Percentiles rank a stretch among this genome's conserved stretches.
phyloP scores from a whole-genome alignment of 2,113 vertebrate genomes.

The Phaethornis superciliosus region DNA sequence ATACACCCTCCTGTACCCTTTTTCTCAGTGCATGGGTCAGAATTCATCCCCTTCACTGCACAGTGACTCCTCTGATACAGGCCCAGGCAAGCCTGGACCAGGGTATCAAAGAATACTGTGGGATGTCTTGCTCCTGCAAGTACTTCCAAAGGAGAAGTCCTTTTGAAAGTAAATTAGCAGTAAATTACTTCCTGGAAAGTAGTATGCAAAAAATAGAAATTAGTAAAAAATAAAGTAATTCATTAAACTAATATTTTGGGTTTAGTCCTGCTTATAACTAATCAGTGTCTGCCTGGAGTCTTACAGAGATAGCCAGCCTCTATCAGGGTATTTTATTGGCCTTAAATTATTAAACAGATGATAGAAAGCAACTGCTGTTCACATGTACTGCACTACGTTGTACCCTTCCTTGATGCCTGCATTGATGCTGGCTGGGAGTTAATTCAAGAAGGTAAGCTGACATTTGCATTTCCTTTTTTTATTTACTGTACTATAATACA shows the following conservation, averaged over 20 bases:
- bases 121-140: not conserved
- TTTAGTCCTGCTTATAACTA: not conserved
- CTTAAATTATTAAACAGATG: not conserved
- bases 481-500: not conserved
- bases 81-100: not conserved
- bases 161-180: not conserved
- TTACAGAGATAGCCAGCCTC: not conserved
- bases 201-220: not conserved
- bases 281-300: not conserved
- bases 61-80: fast-evolving
- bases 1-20: fast-evolving
- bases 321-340: not conserved
- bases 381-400: not conserved
- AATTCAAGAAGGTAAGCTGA: not conserved
- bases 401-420: not conserved
- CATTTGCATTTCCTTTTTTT: not conserved
- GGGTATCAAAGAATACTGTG: not conserved
- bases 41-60: not conserved
- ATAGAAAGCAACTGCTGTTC: not conserved
- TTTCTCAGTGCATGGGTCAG: not conserved
- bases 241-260: not conserved
- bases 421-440: not conserved
- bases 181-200: not conserved
- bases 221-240: not conserved
- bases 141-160: not conserved